Conservation (phyloP, 2,113 vertebrate genomes). For the Ornithorhynchus anatinus region DNA sequence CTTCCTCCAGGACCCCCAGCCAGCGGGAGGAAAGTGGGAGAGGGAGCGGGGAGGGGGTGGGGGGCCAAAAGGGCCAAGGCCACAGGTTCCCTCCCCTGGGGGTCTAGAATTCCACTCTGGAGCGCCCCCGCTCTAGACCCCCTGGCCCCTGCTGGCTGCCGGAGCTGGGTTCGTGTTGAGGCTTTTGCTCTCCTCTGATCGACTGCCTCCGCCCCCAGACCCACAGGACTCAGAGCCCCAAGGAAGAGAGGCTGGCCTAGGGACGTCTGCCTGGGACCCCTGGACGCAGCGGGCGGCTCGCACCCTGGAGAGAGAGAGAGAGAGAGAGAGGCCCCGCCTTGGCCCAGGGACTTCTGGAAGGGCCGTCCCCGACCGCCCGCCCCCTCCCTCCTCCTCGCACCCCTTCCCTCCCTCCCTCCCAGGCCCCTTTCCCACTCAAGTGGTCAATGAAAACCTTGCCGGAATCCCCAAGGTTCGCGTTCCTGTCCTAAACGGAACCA, state of each 20-base stretch:
- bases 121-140: not conserved
- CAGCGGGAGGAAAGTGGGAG: too few relatives aligned
- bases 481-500: too few relatives aligned
- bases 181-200: constrained; percentile 5
- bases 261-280: not conserved
- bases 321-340: constrained; percentile 41
- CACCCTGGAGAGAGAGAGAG: too few relatives aligned
- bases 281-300: too few relatives aligned
- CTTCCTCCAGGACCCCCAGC: too few relatives aligned
- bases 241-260: constrained; percentile 65
- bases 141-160: too few relatives aligned
- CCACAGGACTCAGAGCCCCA: constrained; percentile 64
- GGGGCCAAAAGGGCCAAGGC: rapidly evolving
- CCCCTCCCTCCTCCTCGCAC: not conserved
- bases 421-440: constrained; percentile 15
- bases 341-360: constrained; percentile 25
- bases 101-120: not conserved
- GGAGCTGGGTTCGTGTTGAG: too few relatives aligned
- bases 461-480: constrained; percentile 23
- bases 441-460: not conserved
- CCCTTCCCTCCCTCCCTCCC: constrained; percentile 19
- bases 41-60: too few relatives aligned
- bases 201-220: constrained; percentile 43
- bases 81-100: not conserved
- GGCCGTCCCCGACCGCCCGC: constrained; percentile 3